A percentile compares a stretch with the other conserved stretches of the same genome.
These are phyloP conservation scores for Syndactyla subalaris DNA, from an alignment of 2,797 vertebrate genomes.

Conservation along the genomic window DNA sequence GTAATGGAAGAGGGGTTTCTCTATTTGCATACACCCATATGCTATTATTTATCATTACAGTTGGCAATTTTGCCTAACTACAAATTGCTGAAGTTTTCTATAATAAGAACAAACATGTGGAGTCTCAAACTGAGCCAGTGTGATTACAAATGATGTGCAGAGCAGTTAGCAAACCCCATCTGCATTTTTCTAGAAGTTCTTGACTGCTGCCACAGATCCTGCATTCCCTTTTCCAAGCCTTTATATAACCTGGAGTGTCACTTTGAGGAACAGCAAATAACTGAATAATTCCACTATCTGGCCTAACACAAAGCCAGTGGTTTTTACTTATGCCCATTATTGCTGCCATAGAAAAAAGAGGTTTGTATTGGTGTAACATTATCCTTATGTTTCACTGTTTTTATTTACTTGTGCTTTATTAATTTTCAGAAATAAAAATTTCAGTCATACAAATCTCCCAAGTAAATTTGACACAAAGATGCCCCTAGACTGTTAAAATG, in stretches of 20 bases:
- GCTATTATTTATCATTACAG: slow-evolving; percentile 7
- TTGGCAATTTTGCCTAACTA: not conserved
- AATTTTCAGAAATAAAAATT: not conserved
- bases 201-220: not conserved
- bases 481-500: not conserved
- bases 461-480: not conserved
- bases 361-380: not conserved
- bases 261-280: not conserved
- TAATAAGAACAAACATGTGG: not conserved
- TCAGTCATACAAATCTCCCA: not conserved
- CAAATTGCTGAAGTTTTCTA: not conserved
- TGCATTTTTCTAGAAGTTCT: not conserved
- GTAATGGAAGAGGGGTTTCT: not conserved
- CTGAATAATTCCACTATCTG: not conserved
- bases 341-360: not conserved
- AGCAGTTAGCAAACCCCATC: not conserved
- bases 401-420: not conserved
- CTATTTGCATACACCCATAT: not conserved
- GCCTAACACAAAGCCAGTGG: not conserved
- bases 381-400: not conserved
- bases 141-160: not conserved
- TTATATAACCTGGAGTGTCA: not conserved
- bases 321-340: not conserved
- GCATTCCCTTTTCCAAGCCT: not conserved
- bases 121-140: not conserved